These are phyloP conservation scores for Ypsolopha scabrella DNA, from an alignment of 2,888 invertebrate species.

Conservation along the genomic window DNA sequence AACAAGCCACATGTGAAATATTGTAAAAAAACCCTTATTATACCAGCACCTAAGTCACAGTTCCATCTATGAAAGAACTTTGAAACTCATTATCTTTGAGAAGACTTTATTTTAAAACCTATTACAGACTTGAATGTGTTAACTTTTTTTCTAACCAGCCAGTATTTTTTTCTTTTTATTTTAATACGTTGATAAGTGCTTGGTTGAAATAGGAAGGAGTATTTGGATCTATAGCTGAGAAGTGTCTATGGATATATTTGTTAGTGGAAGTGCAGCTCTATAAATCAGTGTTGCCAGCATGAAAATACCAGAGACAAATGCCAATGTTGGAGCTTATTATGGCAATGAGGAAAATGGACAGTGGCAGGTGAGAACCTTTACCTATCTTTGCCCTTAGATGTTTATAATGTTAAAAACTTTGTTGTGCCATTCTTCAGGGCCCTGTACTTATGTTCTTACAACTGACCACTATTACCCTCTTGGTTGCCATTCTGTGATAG, in stretches of 20 bases:
- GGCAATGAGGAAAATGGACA: conserved; percentile 58
- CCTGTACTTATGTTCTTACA: too few species aligned
- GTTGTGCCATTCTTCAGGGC: too few species aligned
- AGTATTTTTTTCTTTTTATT: conserved; percentile 12
- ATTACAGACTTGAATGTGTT: not conserved
- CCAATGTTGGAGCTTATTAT: conserved; percentile 57
- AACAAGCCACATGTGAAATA: conserved; percentile 13
- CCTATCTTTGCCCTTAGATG: not conserved
- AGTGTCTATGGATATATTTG: conserved; percentile 2
- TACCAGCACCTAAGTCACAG: conserved; percentile 23
- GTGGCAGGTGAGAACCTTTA: conserved; percentile 47
- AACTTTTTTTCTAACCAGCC: conserved; percentile 7
- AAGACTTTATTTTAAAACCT: too few species aligned
- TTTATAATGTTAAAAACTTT: too few species aligned
- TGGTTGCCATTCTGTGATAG: too few species aligned
- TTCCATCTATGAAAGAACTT: not conserved
- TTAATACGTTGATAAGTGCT: too few species aligned
- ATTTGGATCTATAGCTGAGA: conserved; percentile 6
- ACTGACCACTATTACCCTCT: too few species aligned
- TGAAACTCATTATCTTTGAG: too few species aligned
- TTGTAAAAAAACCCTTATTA: conserved; percentile 23
- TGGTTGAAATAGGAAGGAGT: conserved; percentile 5
- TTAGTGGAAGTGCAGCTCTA: not conserved
- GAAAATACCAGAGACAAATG: conserved; percentile 60
- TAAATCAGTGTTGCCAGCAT: conserved; percentile 32